Percentiles rank a stretch among this genome's conserved stretches.
These are phyloP conservation scores for Procavia capensis DNA, from an alignment of 2,113 vertebrate species.

Conservation along the genomic window DNA sequence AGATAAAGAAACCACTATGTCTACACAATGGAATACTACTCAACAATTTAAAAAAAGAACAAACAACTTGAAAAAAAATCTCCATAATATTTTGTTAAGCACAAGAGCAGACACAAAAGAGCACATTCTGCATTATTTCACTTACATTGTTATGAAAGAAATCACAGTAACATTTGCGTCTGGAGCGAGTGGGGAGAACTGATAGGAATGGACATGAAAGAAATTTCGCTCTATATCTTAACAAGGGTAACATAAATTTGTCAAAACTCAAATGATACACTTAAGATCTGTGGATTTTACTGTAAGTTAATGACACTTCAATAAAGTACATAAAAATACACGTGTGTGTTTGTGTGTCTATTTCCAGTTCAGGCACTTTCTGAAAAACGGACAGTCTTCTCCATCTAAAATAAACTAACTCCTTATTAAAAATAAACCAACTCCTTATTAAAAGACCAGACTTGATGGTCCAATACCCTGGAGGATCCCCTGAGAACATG, in stretches of 20 bases:
- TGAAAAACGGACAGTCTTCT: neutral
- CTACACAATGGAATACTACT: neutral
- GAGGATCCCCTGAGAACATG: too few species aligned
- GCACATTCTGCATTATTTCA: neutral
- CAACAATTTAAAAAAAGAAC: neutral
- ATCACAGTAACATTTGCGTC: neutral
- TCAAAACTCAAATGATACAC: conserved; percentile 24
- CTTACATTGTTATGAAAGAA: neutral
- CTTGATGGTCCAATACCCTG: too few species aligned
- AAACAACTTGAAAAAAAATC: neutral
- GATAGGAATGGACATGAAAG: neutral
- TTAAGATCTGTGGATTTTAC: neutral
- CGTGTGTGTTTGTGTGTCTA: too few species aligned
- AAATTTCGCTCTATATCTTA: neutral
- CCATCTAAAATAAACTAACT: conserved; percentile 53
- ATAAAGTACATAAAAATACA: neutral
- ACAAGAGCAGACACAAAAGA: conserved; percentile 1
- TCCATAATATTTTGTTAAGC: neutral
- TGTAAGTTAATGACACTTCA: neutral
- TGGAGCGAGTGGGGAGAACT: neutral
- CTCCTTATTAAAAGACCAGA: too few species aligned
- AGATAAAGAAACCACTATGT: neutral
- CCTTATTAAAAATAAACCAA: too few species aligned
- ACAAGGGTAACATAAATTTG: neutral
- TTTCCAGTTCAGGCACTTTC: neutral